Evolutionary conservation across 2,797 vertebrate species (phyloP).

Genomic region (Rhynchonycteris naso): DNA sequence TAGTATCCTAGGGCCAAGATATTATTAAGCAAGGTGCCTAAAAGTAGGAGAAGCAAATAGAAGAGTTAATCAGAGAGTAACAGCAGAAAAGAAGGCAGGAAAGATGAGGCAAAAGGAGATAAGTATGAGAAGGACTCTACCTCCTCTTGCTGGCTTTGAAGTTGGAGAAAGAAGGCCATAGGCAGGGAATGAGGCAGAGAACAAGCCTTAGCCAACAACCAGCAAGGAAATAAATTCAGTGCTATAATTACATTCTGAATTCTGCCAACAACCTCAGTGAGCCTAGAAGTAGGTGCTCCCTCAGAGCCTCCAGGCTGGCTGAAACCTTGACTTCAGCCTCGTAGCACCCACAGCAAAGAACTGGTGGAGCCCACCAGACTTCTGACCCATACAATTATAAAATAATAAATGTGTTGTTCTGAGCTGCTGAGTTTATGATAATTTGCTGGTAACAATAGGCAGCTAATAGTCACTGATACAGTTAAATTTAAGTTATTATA

Average conservation of each 20-base stretch:
- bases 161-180: background rate
- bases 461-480: background rate
- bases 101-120: background rate
- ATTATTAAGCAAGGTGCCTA: background rate
- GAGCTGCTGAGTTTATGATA: background rate
- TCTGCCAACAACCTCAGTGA: background rate
- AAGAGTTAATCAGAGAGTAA: background rate
- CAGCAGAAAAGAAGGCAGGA: background rate
- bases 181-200: background rate
- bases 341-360: background rate
- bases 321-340: background rate
- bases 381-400: background rate
- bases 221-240: background rate
- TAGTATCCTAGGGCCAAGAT: background rate
- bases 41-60: background rate
- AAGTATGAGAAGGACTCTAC: background rate
- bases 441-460: background rate
- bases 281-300: background rate
- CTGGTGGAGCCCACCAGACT: background rate
- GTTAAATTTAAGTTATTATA: slow-evolving; percentile 6
- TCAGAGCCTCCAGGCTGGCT: background rate
- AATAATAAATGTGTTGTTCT: background rate
- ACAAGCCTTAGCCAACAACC: background rate
- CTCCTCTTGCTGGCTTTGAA: background rate
- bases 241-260: background rate